Conservation (phyloP, 2,888 invertebrate genomes). For the Ametastegia equiseti region DNA sequence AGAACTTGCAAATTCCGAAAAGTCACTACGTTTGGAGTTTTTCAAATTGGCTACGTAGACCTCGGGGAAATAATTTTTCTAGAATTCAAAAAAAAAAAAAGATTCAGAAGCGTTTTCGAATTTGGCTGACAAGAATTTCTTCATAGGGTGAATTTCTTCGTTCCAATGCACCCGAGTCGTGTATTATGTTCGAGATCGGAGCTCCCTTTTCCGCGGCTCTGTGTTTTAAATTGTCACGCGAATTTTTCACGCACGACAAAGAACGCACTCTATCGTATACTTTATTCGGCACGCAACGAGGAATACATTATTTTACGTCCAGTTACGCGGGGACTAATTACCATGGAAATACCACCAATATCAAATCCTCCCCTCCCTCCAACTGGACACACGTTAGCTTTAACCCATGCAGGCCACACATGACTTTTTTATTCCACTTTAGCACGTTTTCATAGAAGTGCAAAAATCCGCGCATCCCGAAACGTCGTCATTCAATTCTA, state of each 20-base stretch:
- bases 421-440: background rate
- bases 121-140: background rate
- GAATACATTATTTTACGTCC: slow-evolving; percentile 62
- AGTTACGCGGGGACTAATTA: slow-evolving; percentile 62
- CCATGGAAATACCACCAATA: slow-evolving; percentile 49
- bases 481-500: background rate
- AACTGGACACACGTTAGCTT: background rate
- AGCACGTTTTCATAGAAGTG: background rate
- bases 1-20: too few species aligned
- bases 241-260: slow-evolving; percentile 43
- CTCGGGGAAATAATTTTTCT: too few species aligned
- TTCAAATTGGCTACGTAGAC: too few species aligned
- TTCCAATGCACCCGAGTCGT: background rate
- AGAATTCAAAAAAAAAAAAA: background rate
- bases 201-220: slow-evolving; percentile 9
- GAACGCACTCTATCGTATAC: background rate
- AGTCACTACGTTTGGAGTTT: too few species aligned
- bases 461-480: background rate
- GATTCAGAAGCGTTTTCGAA: background rate
- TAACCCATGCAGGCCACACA: background rate
- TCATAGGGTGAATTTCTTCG: slow-evolving; percentile 1
- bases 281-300: slow-evolving; percentile 50
- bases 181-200: background rate
- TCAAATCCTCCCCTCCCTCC: background rate
- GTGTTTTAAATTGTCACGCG: slow-evolving; percentile 22